These are phyloP conservation scores for Margarornis squamiger DNA, from an alignment of 2,797 vertebrate genomes.

Conservation along the genomic window DNA sequence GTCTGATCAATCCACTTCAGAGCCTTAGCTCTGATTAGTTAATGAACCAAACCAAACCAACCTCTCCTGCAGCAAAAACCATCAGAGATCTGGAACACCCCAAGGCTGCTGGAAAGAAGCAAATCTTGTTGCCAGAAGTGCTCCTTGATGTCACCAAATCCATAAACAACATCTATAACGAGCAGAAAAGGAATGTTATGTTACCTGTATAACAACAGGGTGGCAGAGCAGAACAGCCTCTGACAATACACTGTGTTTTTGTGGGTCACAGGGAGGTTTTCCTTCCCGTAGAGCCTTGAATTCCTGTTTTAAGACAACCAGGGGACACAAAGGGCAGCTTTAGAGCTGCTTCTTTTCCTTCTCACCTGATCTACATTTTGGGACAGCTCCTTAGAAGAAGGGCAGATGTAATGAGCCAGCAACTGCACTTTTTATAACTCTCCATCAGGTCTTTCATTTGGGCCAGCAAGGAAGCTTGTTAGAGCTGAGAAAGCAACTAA, in stretches of 20 bases:
- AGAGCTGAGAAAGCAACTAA: slow-evolving; percentile 15
- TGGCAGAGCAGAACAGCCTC: not conserved
- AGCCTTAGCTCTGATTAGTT: not conserved
- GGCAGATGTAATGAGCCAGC: not conserved
- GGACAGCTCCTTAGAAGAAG: slow-evolving; percentile 22
- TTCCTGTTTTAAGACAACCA: slow-evolving; percentile 6
- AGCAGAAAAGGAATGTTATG: not conserved
- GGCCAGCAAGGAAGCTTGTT: slow-evolving; percentile 34
- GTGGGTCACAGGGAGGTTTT: not conserved
- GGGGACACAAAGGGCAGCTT: not conserved
- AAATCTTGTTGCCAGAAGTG: not conserved
- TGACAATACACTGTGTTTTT: not conserved
- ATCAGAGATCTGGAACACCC: not conserved
- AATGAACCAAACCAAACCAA: not conserved
- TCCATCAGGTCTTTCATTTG: slow-evolving; percentile 20
- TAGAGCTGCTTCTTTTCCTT: not conserved
- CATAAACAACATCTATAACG: not conserved
- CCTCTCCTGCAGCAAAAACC: not conserved
- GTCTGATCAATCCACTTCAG: not conserved
- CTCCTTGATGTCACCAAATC: not conserved
- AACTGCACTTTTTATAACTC: not conserved
- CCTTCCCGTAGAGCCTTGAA: not conserved
- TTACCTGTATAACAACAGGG: not conserved
- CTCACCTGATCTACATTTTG: not conserved
- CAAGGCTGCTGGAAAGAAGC: not conserved